Base-by-base conservation (phyloP, 2,113 vertebrate species). In the Condylura cristata region DNA sequence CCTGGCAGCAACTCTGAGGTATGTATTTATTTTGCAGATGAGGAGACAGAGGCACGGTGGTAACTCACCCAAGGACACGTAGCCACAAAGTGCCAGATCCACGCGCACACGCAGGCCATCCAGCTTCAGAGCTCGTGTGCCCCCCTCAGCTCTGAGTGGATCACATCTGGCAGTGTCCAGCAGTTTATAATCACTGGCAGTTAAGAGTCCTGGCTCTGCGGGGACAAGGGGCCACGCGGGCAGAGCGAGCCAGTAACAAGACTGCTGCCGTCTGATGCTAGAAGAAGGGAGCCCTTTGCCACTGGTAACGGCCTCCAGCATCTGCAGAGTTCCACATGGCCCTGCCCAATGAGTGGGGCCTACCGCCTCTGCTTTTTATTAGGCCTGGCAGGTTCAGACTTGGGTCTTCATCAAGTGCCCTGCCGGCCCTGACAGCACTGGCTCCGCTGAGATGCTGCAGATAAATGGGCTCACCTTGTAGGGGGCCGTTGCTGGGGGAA, bases 311-410 rank as follows among this genome's bases (percentile, higher is more conserved):
- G 84, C 71, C 83, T 7, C 65, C 11, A 28, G 51, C 56, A 18
- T 30, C 85, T 34, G 34, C 6, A 41, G 68, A 44, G 28, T 34
- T 56, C 48, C 79, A 2, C 0, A 3, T 6, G 53, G 71, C 61
- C 85, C 39, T 53, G 46, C 66, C 72, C 34, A n/a, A 92, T 56
- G 60, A 51, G 74, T 41, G 61, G 75, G 48, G 74, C 28, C 83
- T 44, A 6, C 83, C 0, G 0, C 74, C 44, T 22, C 68, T 60
- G 83, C 76, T 75, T 68, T n/a, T n/a, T 9, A 5, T 0, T 0
- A 44, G 68, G 34, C 39, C 66, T 5, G 60, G 79, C 86, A 91
- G 89, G 89, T 86, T 86, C 90, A 86, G 93, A 89, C 92, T 53
- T 83, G 81, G 75, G 39, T 37, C 65, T 95, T 53, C 48, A 44